Evolutionary conservation across 1,140 invertebrate species (phyloP), one percentile per base, ranked within the genome.

Genomic region (Macrostomum lignano): DNA sequence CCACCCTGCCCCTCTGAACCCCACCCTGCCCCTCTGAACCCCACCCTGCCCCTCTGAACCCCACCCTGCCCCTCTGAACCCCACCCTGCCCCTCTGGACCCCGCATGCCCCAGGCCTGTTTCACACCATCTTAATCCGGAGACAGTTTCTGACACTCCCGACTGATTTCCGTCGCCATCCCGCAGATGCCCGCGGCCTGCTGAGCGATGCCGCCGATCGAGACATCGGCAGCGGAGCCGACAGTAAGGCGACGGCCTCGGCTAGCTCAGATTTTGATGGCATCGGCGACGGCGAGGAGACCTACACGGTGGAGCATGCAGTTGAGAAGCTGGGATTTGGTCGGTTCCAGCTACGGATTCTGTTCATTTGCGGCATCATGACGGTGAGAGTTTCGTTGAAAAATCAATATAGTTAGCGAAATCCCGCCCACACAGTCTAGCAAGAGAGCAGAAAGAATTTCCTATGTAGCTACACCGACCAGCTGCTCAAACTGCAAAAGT

Each of bases 261-360:
- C n/a, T n/a, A 10, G n/a, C n/a, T 24, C 23, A 10, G n/a, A n/a
- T 24, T 10, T n/a, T 24, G 13, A 17, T 14, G 29, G 10, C 24
- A 7, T 14, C 7, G 7, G 10, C 13, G 24, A 10, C 11, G 24
- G 24, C 26, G 52, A 76, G 75, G 78, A 81, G 58, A 76, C 74
- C n/a, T 88, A 72, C 47, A 82, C 77, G 22, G 73, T 81, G 1
- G 72, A 74, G 41, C 74, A 81, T 53, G 77, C 77, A 31, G 74
- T 82, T 6, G 78, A 81, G 63, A 66, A 71, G 1, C 60, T 82
- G 28, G 77, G 77, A 7, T 84, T 84, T 63, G 77, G 77, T 14
- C 74, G 70, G 62, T n/a, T n/a, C 55, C 82, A 88, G 69, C 68
- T 86, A 0, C 81, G 82, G 28, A 42, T 64, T 9, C 57, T 55